Percentiles rank a stretch among this genome's conserved stretches.
Evolutionary conservation across 2,113 vertebrate species (phyloP).

Genomic region (Collichthys lucidus): DNA sequence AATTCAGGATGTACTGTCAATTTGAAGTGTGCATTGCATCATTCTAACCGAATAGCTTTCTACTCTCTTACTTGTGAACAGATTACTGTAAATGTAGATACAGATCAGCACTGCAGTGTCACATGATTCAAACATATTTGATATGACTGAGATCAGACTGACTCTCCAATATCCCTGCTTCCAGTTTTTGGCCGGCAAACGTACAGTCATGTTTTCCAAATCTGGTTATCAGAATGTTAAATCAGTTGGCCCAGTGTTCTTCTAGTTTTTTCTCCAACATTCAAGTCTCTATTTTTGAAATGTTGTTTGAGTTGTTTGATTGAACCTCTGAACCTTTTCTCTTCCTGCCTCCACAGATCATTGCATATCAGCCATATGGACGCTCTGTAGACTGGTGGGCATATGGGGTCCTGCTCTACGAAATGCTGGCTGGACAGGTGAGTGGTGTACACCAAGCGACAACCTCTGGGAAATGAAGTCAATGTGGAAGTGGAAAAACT

Average conservation of each 20-base stretch:
- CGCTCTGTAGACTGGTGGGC: conserved; percentile 99
- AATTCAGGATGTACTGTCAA: too few relatives aligned
- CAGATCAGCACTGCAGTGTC: background rate
- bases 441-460: conserved; percentile 33
- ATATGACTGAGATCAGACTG: background rate
- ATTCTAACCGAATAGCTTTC: background rate
- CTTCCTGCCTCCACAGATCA: conserved; percentile 86
- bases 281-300: background rate
- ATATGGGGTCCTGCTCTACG: conserved; percentile 94
- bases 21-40: background rate
- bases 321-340: background rate
- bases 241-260: background rate
- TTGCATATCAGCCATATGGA: conserved; percentile 96
- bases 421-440: conserved; percentile 98
- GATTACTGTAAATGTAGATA: background rate
- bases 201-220: background rate
- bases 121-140: background rate
- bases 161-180: background rate
- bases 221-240: background rate
- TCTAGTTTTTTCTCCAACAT: background rate
- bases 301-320: background rate
- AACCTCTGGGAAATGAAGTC: too few relatives aligned
- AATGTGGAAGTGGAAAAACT: too few relatives aligned
- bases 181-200: background rate
- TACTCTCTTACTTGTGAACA: too few relatives aligned